Conservation (phyloP, 2,797 vertebrate species). For the Lepilemur ruficaudatus region DNA sequence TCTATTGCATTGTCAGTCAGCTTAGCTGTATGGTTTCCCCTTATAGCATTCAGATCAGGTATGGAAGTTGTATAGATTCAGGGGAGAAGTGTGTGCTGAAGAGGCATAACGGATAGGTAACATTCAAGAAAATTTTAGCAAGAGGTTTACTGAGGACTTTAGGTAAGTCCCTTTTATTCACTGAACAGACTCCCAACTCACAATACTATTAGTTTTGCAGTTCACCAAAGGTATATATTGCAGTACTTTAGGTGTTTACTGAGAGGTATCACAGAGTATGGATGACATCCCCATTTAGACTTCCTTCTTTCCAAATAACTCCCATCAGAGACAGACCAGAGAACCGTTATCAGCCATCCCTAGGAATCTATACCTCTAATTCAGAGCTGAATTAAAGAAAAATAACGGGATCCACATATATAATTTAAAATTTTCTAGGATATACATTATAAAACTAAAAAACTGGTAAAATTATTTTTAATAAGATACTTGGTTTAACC, state of each 20-base stretch:
- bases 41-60: background rate
- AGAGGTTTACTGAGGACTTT: background rate
- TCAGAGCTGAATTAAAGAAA: slow-evolving; percentile 1
- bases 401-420: background rate
- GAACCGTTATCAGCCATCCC: background rate
- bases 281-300: background rate
- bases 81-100: background rate
- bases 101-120: background rate
- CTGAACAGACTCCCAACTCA: background rate
- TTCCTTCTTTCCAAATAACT: background rate
- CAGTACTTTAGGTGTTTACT: background rate
- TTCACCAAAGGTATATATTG: background rate
- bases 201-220: background rate
- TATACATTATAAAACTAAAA: background rate
- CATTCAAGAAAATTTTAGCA: background rate
- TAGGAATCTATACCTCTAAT: background rate
- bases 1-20: background rate
- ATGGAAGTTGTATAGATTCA: background rate
- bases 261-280: background rate
- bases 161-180: background rate
- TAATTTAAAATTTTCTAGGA: background rate
- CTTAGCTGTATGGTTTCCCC: background rate
- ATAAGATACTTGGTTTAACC: background rate
- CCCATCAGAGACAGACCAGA: background rate
- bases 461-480: slow-evolving; percentile 3